Conservation (phyloP, 2,888 invertebrate species). For the Eupithecia inturbata region DNA sequence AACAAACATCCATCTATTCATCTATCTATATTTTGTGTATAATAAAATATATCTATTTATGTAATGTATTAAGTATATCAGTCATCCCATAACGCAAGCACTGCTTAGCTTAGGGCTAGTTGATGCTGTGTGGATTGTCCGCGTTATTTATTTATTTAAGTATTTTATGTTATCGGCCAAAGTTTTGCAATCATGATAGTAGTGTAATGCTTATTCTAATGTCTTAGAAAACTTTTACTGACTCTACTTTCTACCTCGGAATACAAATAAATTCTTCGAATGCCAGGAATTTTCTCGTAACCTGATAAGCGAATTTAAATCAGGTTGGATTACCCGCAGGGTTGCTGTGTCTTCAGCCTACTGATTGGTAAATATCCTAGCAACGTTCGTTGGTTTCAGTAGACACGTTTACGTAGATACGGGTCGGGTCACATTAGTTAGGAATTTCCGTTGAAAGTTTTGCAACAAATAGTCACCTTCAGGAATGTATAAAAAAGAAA, state of each 20-base stretch:
- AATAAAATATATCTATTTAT: too few relatives aligned
- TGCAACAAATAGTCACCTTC: neutral
- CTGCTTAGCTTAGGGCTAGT: too few relatives aligned
- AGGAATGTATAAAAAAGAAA: too few relatives aligned
- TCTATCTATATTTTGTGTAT: too few relatives aligned
- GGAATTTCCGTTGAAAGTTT: neutral
- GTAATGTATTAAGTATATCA: too few relatives aligned
- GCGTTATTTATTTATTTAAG: too few relatives aligned
- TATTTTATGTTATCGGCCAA: too few relatives aligned
- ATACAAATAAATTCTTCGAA: neutral
- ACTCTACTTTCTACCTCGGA: neutral
- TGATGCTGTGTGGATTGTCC: too few relatives aligned
- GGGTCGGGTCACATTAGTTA: neutral
- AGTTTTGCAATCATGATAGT: too few relatives aligned
- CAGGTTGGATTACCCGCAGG: slow-evolving; percentile 5
- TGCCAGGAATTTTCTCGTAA: neutral
- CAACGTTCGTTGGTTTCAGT: neutral
- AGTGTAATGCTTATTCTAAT: neutral
- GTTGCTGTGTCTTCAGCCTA: neutral
- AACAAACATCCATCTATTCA: too few relatives aligned
- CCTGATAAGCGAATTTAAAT: slow-evolving; percentile 1
- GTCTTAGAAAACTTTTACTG: neutral
- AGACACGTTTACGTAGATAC: neutral
- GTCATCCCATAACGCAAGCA: too few relatives aligned
- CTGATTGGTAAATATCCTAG: slow-evolving; percentile 5